Percentiles rank a stretch among this genome's conserved stretches.
These are phyloP conservation scores for Cephalopachus bancanus DNA, from an alignment of 2,797 vertebrate genomes.

Conservation along the genomic window DNA sequence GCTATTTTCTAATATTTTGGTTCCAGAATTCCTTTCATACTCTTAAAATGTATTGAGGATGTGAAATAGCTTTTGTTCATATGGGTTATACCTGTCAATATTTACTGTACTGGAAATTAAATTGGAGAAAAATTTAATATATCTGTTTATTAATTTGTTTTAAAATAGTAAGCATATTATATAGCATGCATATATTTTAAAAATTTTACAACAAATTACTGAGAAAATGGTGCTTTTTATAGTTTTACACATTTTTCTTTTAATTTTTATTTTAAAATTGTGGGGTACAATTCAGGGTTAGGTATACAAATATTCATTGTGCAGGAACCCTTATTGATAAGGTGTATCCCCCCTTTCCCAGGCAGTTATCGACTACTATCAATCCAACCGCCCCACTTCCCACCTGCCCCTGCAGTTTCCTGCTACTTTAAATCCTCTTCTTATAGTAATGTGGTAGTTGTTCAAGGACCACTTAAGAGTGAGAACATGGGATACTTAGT, in stretches of 20 bases:
- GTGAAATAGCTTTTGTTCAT: background rate
- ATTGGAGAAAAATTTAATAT: background rate
- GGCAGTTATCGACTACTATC: too few species aligned
- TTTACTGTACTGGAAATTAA: slow-evolving; percentile 22
- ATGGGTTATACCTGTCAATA: background rate
- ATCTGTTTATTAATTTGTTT: background rate
- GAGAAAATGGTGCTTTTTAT: slow-evolving; percentile 28
- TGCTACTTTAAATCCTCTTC: too few species aligned
- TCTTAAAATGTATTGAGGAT: background rate
- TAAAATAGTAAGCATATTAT: background rate
- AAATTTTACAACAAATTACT: background rate
- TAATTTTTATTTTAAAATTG: too few species aligned
- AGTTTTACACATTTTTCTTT: background rate
- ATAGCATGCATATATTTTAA: slow-evolving; percentile 9
- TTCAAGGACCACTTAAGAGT: too few species aligned
- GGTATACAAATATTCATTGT: too few species aligned
- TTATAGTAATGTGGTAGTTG: too few species aligned
- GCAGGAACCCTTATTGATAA: too few species aligned
- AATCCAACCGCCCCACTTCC: too few species aligned
- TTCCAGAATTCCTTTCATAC: background rate
- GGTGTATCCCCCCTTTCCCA: too few species aligned
- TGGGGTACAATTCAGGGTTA: too few species aligned
- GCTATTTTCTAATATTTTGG: slow-evolving; percentile 17
- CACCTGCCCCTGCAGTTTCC: too few species aligned
- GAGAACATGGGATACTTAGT: too few species aligned